Evolutionary conservation across 2,113 vertebrate species (phyloP), one percentile per base, ranked within the genome.

Genomic region (Festucalex cinctus): DNA sequence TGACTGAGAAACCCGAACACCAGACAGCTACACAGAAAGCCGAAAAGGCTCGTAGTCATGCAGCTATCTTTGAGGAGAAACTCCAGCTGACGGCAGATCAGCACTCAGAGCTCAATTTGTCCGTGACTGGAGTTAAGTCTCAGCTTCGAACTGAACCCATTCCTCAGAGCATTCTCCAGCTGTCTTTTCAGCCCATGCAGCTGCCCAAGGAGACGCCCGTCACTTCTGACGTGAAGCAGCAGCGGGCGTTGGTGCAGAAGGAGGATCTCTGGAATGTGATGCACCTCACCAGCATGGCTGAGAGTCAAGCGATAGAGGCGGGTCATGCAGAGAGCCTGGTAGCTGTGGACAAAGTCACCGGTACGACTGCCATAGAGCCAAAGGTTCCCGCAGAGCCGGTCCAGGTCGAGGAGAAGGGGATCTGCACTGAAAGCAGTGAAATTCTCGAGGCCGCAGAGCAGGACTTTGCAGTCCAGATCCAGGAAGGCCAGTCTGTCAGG

Each of bases 401-500:
- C 8, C 91, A 88, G 65, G 81, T 90, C 10, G 92, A 82, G 68
- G 86, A 88, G 69, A 88, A 89, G 58, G 86, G 83, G 49, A 62
- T 93, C 6, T 79, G 90, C 20, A 89, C 94, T 51, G 94, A 95
- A 86, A 93, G 72, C 17, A 75, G 83, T 20, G 66, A 69, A 66
- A 69, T 84, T 6, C 85, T 96, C 64, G 83, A 92, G 73, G 88
- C 87, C 64, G 74, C 92, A 66, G 87, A 91, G 58, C 88, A 93
- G 82, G 93, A 94, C 79, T 92, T 92, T 86, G 92, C 93, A 44
- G 86, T 88, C 76, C 88, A 93, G 66, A 93, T 93, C 48, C 80
- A 89, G 3, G 93, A 96, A 79, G 92, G 92, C 37, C 93, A 93
- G 77, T 89, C 91, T 49, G 82, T 96, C 49, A 91, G 89, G 58